phyloP scores from a whole-genome alignment of 2,888 invertebrate species.

The Acanthosepion esculentum region DNA sequence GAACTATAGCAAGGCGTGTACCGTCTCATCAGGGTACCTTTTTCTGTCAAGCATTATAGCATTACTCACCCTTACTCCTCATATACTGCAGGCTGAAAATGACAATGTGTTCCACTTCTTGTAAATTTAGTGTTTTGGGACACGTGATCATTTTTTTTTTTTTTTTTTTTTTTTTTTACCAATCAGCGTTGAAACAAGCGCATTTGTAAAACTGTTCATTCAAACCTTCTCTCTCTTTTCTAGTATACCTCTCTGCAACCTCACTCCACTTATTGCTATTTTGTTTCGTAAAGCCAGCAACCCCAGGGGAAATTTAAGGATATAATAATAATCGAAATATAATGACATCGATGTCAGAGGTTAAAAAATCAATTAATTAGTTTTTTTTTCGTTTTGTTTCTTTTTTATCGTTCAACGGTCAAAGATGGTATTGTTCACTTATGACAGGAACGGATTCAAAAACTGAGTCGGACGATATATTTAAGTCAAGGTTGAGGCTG shows the following conservation, averaged over 20 bases:
- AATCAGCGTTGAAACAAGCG: background rate
- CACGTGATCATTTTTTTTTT: background rate
- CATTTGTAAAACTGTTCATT: background rate
- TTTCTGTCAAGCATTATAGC: background rate
- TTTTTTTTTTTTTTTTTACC: background rate
- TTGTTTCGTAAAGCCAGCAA: background rate
- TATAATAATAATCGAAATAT: constrained; percentile 5
- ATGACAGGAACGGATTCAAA: background rate
- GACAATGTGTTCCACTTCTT: background rate
- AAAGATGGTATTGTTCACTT: constrained; percentile 13
- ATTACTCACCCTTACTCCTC: background rate
- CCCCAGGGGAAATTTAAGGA: constrained; percentile 22
- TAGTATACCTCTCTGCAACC: background rate
- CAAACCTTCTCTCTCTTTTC: background rate
- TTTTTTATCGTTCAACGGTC: constrained; percentile 1
- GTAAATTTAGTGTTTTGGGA: background rate
- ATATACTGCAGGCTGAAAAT: background rate
- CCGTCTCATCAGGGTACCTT: background rate
- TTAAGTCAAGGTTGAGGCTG: constrained; percentile 33
- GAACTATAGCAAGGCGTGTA: no score
- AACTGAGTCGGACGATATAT: background rate
- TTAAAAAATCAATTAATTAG: constrained; percentile 33
- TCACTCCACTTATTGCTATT: background rate
- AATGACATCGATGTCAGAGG: constrained; percentile 21
- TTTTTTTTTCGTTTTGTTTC: background rate